Conservation (phyloP, 1,140 invertebrate genomes). For the Dufourea novaeangliae region DNA sequence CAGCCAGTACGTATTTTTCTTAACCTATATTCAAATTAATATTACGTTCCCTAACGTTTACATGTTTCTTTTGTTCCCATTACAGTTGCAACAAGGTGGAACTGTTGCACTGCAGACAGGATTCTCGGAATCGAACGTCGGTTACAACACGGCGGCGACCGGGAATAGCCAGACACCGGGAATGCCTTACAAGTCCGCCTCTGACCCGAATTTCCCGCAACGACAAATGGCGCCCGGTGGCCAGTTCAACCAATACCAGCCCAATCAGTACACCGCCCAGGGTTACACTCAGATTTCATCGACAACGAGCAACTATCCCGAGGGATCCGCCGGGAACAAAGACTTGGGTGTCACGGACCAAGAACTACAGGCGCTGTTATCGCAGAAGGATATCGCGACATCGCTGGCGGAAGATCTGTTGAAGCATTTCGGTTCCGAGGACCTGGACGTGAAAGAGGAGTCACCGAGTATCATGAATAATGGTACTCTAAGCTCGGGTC, state of each 20-base stretch:
- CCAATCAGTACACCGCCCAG: conserved; percentile 75
- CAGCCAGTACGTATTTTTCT: conserved; percentile 71
- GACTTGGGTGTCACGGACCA: conserved; percentile 85
- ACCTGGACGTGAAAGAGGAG: conserved; percentile 87
- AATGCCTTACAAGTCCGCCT: conserved; percentile 81
- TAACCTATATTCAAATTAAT: not conserved
- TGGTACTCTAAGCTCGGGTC: conserved; percentile 81
- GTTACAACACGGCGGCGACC: conserved; percentile 78
- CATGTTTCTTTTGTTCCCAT: not conserved
- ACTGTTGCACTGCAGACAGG: conserved; percentile 80
- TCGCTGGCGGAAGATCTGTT: conserved; percentile 92
- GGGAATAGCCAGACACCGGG: conserved; percentile 80
- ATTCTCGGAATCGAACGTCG: conserved; percentile 77
- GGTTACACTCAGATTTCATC: conserved; percentile 79
- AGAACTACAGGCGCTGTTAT: conserved; percentile 87
- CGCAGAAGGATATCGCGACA: conserved; percentile 89
- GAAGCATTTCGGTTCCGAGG: conserved; percentile 89
- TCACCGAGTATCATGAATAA: conserved; percentile 68
- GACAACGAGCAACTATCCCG: conserved; percentile 78
- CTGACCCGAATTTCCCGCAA: conserved; percentile 75
- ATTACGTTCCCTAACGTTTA: not conserved
- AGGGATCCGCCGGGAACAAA: conserved; percentile 73
- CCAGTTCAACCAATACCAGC: conserved; percentile 70
- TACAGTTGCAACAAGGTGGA: conserved; percentile 75
- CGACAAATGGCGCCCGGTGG: conserved; percentile 53